A percentile compares a stretch with the other conserved stretches of the same genome.
Evolutionary conservation across 2,797 vertebrate genomes (phyloP).

Genomic region (Schizopygopsis pylzovi): DNA sequence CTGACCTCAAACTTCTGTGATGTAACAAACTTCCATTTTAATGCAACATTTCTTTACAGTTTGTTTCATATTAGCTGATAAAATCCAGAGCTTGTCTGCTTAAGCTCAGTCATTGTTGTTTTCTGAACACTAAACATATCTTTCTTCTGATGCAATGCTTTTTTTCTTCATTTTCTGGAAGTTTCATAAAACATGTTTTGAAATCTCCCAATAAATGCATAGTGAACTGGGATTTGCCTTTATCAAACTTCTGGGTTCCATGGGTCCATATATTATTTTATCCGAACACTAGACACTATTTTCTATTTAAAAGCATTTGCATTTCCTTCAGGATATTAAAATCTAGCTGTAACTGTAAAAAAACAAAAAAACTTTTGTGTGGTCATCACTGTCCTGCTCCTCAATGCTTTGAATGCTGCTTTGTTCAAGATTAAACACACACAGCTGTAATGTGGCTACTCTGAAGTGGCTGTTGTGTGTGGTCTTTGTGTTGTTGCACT

Average conservation of each 20-base stretch:
- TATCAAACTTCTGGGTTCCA: not conserved
- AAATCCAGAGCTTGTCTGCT: conserved; percentile 19
- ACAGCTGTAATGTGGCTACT: not conserved
- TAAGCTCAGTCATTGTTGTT: not conserved
- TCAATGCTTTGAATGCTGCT: conserved; percentile 5
- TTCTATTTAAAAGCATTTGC: not conserved
- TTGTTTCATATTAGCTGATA: not conserved
- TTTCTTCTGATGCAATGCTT: not conserved
- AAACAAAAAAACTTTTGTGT: not conserved
- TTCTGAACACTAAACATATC: conserved; percentile 1
- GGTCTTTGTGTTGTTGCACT: conserved; percentile 2
- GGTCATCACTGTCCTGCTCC: conserved; percentile 5
- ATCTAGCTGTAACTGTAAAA: not conserved
- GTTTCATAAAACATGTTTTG: not conserved
- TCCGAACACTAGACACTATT: not conserved
- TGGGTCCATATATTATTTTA: not conserved
- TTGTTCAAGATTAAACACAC: conserved; percentile 11
- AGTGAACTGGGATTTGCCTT: not conserved
- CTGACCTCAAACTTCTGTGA: not conserved
- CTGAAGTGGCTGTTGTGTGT: conserved; percentile 23
- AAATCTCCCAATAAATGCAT: not conserved
- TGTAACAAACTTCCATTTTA: not conserved
- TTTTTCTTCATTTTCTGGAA: not conserved
- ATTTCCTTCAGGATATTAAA: conserved; percentile 16
- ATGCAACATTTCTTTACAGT: not conserved